phyloP scores from a whole-genome alignment of 2,113 vertebrate genomes.

The Nibea coibor region DNA sequence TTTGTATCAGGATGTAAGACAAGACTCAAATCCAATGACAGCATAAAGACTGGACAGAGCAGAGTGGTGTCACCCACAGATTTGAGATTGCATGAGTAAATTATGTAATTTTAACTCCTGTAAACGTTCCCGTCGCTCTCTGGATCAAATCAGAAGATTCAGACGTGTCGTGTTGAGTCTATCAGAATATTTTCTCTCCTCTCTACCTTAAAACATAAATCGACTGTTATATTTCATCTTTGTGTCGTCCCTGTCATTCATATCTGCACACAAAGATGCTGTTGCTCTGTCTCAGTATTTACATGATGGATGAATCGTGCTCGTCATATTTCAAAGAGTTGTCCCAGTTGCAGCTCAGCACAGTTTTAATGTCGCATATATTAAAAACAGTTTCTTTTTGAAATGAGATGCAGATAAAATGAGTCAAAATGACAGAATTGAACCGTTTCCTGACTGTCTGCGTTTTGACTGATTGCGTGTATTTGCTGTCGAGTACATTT shows the following conservation, averaged over 20 bases:
- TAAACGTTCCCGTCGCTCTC: not conserved
- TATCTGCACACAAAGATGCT: conserved; percentile 34
- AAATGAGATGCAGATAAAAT: conserved; percentile 23
- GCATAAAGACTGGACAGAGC: too few species aligned
- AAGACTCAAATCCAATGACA: too few species aligned
- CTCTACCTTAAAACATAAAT: conserved; percentile 4
- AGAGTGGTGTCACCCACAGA: too few species aligned
- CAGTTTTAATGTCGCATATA: conserved; percentile 36
- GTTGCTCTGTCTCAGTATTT: conserved; percentile 46
- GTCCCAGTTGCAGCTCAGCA: conserved; percentile 42
- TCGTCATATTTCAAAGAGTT: conserved; percentile 60
- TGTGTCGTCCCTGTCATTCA: conserved; percentile 23
- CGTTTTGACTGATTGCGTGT: not conserved
- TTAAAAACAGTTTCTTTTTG: conserved; percentile 42
- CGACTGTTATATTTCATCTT: not conserved
- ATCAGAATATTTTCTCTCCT: not conserved
- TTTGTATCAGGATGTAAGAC: not conserved
- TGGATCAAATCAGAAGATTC: not conserved
- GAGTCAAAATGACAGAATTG: not conserved
- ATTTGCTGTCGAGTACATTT: not conserved
- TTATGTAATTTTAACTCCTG: not conserved
- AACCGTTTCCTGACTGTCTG: not conserved
- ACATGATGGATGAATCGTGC: conserved; percentile 59
- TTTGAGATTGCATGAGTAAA: not conserved
- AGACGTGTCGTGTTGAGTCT: not conserved